A percentile compares a stretch with the other conserved stretches of the same genome.
Evolutionary conservation across 2,113 vertebrate species (phyloP).

Genomic region (Eleginops maclovinus): DNA sequence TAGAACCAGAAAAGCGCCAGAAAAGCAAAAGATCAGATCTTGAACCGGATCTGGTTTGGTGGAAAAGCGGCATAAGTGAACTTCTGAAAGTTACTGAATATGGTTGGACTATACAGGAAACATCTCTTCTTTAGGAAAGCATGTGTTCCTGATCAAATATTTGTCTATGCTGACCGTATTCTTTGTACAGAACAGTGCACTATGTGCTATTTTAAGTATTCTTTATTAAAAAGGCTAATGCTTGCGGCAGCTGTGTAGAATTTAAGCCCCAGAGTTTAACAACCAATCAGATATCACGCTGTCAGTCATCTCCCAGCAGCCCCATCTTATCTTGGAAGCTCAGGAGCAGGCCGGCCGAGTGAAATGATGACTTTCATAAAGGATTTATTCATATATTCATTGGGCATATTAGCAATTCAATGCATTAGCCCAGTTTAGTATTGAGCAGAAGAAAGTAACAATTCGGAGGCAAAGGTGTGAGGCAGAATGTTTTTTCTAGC

Average conservation of each 20-base stretch:
- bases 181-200: background rate
- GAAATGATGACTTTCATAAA: conserved; percentile 58
- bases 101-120: background rate
- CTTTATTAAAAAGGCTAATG: background rate
- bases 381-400: conserved; percentile 78
- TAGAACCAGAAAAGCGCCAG: too few species aligned
- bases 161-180: background rate
- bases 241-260: conserved; percentile 1
- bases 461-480: conserved; percentile 46
- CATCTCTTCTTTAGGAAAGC: too few species aligned
- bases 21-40: too few species aligned
- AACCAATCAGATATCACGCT: conserved; percentile 35
- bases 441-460: conserved; percentile 41
- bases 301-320: conserved; percentile 35
- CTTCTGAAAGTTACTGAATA: too few species aligned
- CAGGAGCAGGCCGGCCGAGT: conserved; percentile 31
- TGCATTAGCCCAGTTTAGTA: conserved; percentile 47
- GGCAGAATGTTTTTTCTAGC: conserved; percentile 34
- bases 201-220: conserved; percentile 17
- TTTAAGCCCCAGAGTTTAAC: conserved; percentile 13
- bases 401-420: conserved; percentile 66
- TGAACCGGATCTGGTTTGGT: too few species aligned
- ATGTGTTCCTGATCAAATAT: too few species aligned
- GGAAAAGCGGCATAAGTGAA: too few species aligned
- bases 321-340: conserved; percentile 48